Conservation (phyloP, 2,113 vertebrate genomes). For the Mus pahari region DNA sequence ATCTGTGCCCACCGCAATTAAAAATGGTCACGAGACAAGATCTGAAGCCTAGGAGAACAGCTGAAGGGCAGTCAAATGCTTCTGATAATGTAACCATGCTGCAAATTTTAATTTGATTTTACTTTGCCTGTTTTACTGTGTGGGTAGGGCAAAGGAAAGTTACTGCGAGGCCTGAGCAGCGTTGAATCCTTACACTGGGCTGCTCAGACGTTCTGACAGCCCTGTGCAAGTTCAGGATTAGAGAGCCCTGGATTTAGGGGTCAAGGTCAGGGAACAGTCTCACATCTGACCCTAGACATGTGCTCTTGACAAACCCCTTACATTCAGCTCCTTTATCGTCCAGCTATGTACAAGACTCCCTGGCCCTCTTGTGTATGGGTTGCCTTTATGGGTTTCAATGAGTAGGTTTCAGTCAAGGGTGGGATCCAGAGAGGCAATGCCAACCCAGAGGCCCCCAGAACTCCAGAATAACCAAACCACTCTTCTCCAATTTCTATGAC, state of each 20-base stretch:
- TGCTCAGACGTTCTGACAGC: accelerated
- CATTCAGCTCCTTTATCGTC: neutral
- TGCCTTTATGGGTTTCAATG: neutral
- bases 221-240: accelerated
- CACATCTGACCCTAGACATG: neutral
- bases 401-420: neutral
- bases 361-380: accelerated
- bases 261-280: neutral
- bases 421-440: neutral
- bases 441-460: too few species aligned
- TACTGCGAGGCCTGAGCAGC: neutral
- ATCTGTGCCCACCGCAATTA: neutral
- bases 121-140: neutral
- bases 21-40: slow-evolving; percentile 16
- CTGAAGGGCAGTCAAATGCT: slow-evolving; percentile 44
- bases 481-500: neutral
- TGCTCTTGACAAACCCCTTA: neutral
- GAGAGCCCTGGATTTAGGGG: too few species aligned
- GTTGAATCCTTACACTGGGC: accelerated
- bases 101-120: slow-evolving; percentile 60
- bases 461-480: accelerated
- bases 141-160: neutral
- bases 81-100: slow-evolving; percentile 32
- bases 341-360: accelerated
- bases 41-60: slow-evolving; percentile 29